Evolutionary conservation across 2,888 invertebrate species (phyloP), one percentile per base, ranked within the genome.

Genomic region (Uloborus plumipes): DNA sequence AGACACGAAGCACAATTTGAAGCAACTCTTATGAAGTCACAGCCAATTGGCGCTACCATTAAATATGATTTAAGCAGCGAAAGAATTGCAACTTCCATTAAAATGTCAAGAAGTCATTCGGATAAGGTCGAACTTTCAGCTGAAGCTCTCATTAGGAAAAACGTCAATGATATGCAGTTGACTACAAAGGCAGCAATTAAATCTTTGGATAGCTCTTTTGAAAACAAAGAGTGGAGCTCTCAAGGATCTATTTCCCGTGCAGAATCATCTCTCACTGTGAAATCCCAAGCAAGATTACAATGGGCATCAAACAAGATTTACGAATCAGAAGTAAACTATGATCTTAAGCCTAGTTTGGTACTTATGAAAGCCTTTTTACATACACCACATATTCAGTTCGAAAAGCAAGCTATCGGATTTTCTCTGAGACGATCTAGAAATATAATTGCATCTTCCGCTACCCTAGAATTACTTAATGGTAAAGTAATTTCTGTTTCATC

Each of bases 161-260:
- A 11, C 16, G 14, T 7, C 4, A n/a, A 55, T 22, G 66, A 58
- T 50, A 11, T 18, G 3, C 69, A 77, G 39, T 11, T 73, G n/a
- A 49, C 47, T 18, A 49, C 49, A 6, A 64, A 18, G 22, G 55
- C 66, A 31, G 59, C 77, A 0, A 3, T 83, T 18, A 67, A 47
- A 51, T 77, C 77, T 1, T 55, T 66, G 55, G 77, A 77, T 39
- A 58, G 64, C 20, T 71, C 77, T 47, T 83, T 77, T 55, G 62
- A 83, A 73, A 71, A 11, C 50, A 73, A 72, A 16, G 47, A 31
- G n/a, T 39, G 72, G 50, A 55, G 53, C 6, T 49, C 50, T 20
- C 15, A 31, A 67, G 15, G n/a, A 4, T 31, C 76, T 11, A 22
- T 39, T 39, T 55, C 55, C 11, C 66, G 71, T n/a, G 66, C 75